phyloP scores from a whole-genome alignment of 1,140 invertebrate genomes.

The Drosophila pseudoananassae region DNA sequence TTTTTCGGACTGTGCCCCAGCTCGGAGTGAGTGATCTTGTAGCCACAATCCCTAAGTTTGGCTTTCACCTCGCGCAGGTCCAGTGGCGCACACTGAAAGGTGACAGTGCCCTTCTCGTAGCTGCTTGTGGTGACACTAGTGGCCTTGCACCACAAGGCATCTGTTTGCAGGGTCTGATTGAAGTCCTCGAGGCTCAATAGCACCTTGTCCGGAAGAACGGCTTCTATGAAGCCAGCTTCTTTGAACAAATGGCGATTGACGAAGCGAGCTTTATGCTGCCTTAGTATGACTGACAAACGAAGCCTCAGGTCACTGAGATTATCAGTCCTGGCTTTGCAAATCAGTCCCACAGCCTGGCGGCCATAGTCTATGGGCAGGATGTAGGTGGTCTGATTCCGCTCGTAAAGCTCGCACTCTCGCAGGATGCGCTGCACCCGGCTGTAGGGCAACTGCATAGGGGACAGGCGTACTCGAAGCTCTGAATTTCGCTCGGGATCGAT shows the following conservation, averaged over 20 bases:
- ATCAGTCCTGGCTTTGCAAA: constrained; percentile 54
- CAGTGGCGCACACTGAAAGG: constrained; percentile 50
- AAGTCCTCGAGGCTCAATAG: constrained; percentile 16
- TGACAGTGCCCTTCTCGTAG: constrained; percentile 25
- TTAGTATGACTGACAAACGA: constrained; percentile 30
- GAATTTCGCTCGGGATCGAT: constrained; percentile 39
- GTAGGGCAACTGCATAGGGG: constrained; percentile 31
- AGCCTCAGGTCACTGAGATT: constrained; percentile 32
- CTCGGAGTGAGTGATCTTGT: constrained; percentile 41
- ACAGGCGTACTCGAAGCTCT: constrained; percentile 19
- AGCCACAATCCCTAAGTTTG: constrained; percentile 39
- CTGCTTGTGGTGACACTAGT: constrained; percentile 19
- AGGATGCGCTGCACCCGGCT: constrained; percentile 42
- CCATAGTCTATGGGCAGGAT: constrained; percentile 41
- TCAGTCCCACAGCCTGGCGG: constrained; percentile 26
- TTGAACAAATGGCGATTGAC: constrained; percentile 34
- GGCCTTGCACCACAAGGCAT: constrained; percentile 57
- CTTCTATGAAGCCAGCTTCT: constrained; percentile 54
- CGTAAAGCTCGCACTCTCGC: constrained; percentile 45
- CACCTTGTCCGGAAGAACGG: constrained; percentile 16
- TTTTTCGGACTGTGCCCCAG: constrained; percentile 36
- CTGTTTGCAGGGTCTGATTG: constrained; percentile 25
- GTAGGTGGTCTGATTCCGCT: constrained; percentile 26
- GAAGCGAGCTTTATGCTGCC: constrained; percentile 33
- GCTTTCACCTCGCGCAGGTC: constrained; percentile 34